phyloP scores from a whole-genome alignment of 2,888 invertebrate genomes.

The Eilema sororculum region DNA sequence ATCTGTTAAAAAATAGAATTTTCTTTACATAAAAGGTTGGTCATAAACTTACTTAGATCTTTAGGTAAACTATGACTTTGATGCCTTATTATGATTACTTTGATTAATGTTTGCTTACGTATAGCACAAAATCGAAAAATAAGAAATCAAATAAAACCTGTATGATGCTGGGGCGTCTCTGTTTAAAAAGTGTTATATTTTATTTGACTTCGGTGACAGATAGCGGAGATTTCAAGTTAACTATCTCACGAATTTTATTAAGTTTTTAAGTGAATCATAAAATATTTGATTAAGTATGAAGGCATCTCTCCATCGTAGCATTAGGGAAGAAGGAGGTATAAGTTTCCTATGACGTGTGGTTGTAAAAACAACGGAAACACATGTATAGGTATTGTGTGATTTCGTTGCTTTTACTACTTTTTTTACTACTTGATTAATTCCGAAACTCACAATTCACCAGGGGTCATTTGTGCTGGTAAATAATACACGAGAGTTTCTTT shows the following conservation, averaged over 20 bases:
- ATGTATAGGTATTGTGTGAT: background rate
- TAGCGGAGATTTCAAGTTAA: background rate
- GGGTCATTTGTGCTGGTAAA: background rate
- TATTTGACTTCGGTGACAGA: background rate
- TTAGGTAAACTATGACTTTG: too few relatives aligned
- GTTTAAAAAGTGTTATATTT: too few relatives aligned
- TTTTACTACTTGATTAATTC: background rate
- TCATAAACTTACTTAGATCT: too few relatives aligned
- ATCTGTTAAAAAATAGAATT: too few relatives aligned
- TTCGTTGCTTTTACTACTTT: background rate
- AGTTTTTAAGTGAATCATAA: background rate
- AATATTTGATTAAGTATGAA: background rate
- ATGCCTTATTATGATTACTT: too few relatives aligned
- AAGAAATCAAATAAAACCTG: too few relatives aligned
- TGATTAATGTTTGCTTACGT: too few relatives aligned
- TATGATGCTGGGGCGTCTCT: background rate
- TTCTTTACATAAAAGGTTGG: too few relatives aligned
- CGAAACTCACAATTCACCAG: background rate
- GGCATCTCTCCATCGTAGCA: background rate
- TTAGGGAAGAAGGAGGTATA: background rate
- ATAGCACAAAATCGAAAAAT: too few relatives aligned
- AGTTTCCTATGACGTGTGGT: conserved; percentile 1
- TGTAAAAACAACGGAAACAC: background rate
- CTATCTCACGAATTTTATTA: background rate
- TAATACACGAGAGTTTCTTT: background rate